Conservation (phyloP, 2,888 invertebrate genomes). For the Desoria tigrina region DNA sequence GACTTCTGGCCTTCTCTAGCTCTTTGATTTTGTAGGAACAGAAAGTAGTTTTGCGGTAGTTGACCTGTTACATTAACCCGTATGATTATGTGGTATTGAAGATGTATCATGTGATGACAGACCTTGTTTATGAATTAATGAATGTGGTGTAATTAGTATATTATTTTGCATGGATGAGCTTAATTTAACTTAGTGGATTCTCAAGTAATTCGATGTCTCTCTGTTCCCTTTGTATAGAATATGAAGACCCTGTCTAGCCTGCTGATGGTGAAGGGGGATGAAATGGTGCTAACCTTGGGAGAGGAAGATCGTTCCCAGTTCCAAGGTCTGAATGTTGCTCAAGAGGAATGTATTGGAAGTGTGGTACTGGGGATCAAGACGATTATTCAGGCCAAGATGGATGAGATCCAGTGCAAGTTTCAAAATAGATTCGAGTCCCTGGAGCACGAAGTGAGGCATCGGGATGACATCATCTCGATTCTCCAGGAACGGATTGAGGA, state of each 20-base stretch:
- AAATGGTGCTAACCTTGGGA: neutral
- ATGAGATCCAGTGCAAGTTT: conserved; percentile 58
- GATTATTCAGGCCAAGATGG: conserved; percentile 68
- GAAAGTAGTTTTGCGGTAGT: too few relatives aligned
- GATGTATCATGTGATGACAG: too few relatives aligned
- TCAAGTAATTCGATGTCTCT: too few relatives aligned
- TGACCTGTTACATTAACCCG: too few relatives aligned
- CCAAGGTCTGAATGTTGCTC: conserved; percentile 56
- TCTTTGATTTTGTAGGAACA: too few relatives aligned
- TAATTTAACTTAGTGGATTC: too few relatives aligned
- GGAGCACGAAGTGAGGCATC: conserved; percentile 76
- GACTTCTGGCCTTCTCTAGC: too few relatives aligned
- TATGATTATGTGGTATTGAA: too few relatives aligned
- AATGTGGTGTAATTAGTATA: neutral
- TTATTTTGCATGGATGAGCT: too few relatives aligned
- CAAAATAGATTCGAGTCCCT: conserved; percentile 68
- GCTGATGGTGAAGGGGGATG: too few relatives aligned
- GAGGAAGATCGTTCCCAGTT: neutral
- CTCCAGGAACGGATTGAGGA: conserved; percentile 72
- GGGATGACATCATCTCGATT: conserved; percentile 78
- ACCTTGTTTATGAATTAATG: neutral
- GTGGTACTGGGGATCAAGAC: conserved; percentile 77
- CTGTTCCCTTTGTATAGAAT: neutral
- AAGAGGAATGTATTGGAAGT: conserved; percentile 80
- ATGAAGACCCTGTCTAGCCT: neutral